Conservation (phyloP, 2,113 vertebrate species). For the Procavia capensis region DNA sequence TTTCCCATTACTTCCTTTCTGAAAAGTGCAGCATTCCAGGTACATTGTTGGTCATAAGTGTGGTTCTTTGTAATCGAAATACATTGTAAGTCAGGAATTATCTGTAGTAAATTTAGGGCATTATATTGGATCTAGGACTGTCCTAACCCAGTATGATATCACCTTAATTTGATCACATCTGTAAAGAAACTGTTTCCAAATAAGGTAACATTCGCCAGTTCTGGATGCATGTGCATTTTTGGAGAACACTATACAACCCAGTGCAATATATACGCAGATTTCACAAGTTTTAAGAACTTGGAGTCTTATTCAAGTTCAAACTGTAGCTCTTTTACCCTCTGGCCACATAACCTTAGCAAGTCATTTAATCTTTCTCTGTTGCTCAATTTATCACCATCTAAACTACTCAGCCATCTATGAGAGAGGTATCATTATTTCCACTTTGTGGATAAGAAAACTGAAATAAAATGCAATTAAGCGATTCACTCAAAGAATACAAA, state of each 20-base stretch:
- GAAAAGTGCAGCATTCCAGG: not conserved
- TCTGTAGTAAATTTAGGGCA: not conserved
- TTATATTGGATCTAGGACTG: not conserved
- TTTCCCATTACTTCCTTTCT: not conserved
- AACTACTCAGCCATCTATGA: not conserved
- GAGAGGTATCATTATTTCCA: not conserved
- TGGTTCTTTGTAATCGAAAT: not conserved
- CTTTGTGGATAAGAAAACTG: not conserved
- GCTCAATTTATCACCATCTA: not conserved
- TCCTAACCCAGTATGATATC: not conserved
- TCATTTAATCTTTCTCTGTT: not conserved
- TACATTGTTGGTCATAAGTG: not conserved
- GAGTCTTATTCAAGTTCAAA: slow-evolving; percentile 12
- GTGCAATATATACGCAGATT: not conserved
- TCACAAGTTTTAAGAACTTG: not conserved
- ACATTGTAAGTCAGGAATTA: not conserved
- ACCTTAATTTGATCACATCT: not conserved
- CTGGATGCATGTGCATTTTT: not conserved
- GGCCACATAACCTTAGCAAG: not conserved
- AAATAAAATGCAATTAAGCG: not conserved
- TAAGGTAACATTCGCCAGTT: not conserved
- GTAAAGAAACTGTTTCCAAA: not conserved
- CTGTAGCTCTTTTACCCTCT: not conserved
- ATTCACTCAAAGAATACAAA: slow-evolving; percentile 20
- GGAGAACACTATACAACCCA: not conserved